These are phyloP conservation scores for Tapera naevia DNA, from an alignment of 2,797 vertebrate genomes.

Conservation along the genomic window DNA sequence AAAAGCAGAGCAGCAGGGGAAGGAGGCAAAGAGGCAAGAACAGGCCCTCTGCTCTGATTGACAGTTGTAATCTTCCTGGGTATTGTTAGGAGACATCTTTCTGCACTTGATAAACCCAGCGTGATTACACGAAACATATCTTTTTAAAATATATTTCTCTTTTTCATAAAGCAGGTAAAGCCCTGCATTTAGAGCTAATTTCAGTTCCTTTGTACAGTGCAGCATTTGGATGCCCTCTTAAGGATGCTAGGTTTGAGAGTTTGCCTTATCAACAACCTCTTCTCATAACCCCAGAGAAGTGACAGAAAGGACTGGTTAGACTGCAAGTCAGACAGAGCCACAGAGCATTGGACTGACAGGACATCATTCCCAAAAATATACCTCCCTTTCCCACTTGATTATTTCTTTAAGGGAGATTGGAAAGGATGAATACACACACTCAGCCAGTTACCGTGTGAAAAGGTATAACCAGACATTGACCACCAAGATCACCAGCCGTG, in stretches of 20 bases:
- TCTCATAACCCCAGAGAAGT: neutral
- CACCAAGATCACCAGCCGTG: neutral
- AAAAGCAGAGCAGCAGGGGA: conserved; percentile 23
- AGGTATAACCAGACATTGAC: neutral
- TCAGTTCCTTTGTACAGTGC: conserved; percentile 31
- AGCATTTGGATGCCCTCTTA: conserved; percentile 69
- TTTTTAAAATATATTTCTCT: conserved; percentile 49
- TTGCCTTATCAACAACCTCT: neutral
- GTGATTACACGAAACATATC: conserved; percentile 37
- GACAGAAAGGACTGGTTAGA: neutral
- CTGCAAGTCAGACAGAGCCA: neutral
- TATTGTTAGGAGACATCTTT: conserved; percentile 57
- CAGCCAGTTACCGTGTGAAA: neutral
- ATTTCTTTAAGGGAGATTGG: neutral
- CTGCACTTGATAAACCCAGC: conserved; percentile 47
- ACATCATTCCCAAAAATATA: neutral
- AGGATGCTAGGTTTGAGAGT: conserved; percentile 54
- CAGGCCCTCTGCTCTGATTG: conserved; percentile 21
- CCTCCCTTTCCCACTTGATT: neutral
- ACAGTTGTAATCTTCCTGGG: conserved; percentile 35
- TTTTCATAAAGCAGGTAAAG: conserved; percentile 30
- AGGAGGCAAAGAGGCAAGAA: neutral
- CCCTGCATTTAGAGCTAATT: conserved; percentile 41
- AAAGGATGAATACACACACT: neutral
- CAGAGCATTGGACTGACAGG: neutral